Base-by-base conservation (phyloP, 1,140 invertebrate species). In the Lepidostoma basale region DNA sequence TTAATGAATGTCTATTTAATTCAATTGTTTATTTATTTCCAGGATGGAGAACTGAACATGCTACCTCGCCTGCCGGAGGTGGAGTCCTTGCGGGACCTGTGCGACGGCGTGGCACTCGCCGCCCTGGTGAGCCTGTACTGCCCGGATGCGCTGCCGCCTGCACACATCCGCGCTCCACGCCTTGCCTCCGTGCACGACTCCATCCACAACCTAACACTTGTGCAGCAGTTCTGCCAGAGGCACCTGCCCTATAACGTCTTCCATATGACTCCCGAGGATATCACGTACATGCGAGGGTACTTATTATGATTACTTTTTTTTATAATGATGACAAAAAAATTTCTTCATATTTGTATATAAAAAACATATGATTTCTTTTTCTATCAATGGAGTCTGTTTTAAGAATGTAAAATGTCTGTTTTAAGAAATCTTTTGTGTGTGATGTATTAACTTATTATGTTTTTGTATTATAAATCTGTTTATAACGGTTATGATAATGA, bases 241-340 rank as follows among this genome's bases (percentile, higher is more conserved):
- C 87, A 88, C 78, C 86, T 98, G 76, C 94, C 95, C 69, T 90
- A 90, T 79, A 90, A 93, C 75, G 90, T 95, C 76, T 97, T 97
- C 84, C 96, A 98, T 78, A 93, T 98, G 86, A 90, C 90, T 77
- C 93, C 95, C 39, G 96, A 98, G 80, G 97, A 99, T 80, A 89
- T 99, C 52, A 92, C 97, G 23, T 98, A 97, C 77, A 92, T 97
- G 87, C 88, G 95, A 79, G 93, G 94, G 92, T 95, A n/a, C n/a
- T n/a, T n/a, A n/a, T n/a, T n/a, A 79, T 83, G 81, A 23, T 47
- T 39, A 12, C 16, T 39, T 39, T 39, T 3, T n/a, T n/a, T n/a
- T n/a, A n/a, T n/a, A n/a, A n/a, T n/a, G n/a, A n/a, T n/a, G n/a
- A n/a, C n/a, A n/a, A n/a, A n/a, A n/a, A n/a, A n/a, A n/a, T n/a